Conservation (phyloP, 2,797 vertebrate species). For the Chelon labrosus region DNA sequence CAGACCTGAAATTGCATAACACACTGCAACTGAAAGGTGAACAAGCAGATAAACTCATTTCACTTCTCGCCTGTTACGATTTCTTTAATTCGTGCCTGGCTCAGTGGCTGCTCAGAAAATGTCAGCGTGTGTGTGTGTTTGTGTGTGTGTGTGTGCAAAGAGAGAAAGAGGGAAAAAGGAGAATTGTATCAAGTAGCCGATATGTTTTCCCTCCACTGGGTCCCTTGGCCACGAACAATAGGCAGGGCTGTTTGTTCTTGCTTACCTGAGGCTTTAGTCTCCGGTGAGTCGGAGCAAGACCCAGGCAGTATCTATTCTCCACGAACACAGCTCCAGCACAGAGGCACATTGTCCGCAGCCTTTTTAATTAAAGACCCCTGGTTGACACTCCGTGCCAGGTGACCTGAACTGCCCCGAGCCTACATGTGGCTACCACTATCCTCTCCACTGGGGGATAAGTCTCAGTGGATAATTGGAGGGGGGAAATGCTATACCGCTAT, state of each 20-base stretch:
- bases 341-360: conserved; percentile 83
- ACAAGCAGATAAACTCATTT: conserved; percentile 10
- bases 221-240: conserved; percentile 75
- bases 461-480: conserved; percentile 79
- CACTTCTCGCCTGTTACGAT: conserved; percentile 30
- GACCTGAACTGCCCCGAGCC: conserved; percentile 77
- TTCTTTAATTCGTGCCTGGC: not conserved
- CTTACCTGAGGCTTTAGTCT: conserved; percentile 74
- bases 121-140: not conserved
- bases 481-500: conserved; percentile 82
- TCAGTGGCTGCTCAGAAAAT: conserved; percentile 9
- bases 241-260: conserved; percentile 75
- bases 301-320: conserved; percentile 78
- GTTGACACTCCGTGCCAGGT: conserved; percentile 78
- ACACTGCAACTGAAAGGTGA: conserved; percentile 15
- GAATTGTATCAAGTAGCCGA: conserved; percentile 66
- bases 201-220: conserved; percentile 65
- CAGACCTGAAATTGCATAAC: conserved; percentile 28
- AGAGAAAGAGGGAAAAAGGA: conserved; percentile 31
- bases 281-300: conserved; percentile 74
- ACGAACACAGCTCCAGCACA: conserved; percentile 77
- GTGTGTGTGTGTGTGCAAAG: conserved; percentile 9
- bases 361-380: conserved; percentile 86
- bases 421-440: conserved; percentile 63
- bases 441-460: conserved; percentile 58